Percentiles rank a stretch among this genome's conserved stretches.
phyloP scores from a whole-genome alignment of 2,113 vertebrate species.

The Neolamprologus brichardi region DNA sequence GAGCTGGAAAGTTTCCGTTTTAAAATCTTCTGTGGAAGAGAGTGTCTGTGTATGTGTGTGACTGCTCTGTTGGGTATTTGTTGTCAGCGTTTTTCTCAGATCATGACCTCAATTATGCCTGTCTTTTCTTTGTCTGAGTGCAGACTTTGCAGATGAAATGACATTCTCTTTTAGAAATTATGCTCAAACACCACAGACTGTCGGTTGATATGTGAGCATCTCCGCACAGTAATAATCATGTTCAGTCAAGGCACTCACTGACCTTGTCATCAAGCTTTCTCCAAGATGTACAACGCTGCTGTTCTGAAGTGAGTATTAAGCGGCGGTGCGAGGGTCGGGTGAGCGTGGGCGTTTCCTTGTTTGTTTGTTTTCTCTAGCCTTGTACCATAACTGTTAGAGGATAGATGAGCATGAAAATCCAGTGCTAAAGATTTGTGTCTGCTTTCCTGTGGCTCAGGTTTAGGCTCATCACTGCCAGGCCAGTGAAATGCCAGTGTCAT shows the following conservation, averaged over 20 bases:
- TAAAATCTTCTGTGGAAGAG: background rate
- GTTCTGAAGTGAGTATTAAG: background rate
- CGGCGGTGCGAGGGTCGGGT: background rate
- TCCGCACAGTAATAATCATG: background rate
- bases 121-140: background rate
- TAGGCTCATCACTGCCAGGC: slow-evolving; percentile 22
- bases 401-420: background rate
- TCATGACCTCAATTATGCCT: slow-evolving; percentile 17
- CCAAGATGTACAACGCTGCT: background rate
- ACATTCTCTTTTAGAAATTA: background rate
- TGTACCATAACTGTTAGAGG: background rate
- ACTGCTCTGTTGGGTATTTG: background rate
- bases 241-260: background rate
- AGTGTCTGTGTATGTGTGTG: background rate
- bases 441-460: slow-evolving; percentile 11
- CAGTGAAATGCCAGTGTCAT: slow-evolving; percentile 20
- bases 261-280: background rate
- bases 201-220: background rate
- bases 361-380: background rate
- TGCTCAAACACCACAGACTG: background rate
- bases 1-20: background rate
- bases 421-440: background rate
- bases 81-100: slow-evolving; percentile 22
- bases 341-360: background rate
- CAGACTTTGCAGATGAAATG: background rate